Evolutionary conservation across 2,797 vertebrate species (phyloP).

Genomic region (Rhinichthys osculus): DNA sequence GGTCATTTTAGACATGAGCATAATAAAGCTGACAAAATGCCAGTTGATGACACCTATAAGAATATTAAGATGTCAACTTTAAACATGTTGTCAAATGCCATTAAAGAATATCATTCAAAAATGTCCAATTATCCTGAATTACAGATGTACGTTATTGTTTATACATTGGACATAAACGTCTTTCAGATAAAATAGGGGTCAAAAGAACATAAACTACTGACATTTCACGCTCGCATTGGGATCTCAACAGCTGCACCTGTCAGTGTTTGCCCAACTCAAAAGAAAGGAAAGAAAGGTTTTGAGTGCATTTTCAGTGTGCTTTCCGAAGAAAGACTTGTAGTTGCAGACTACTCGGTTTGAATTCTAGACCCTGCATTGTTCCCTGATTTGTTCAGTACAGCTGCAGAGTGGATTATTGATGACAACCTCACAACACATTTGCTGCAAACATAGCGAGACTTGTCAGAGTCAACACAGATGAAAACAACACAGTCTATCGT

Average conservation of each 20-base stretch:
- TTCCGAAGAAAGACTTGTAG: background rate
- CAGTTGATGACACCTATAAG: background rate
- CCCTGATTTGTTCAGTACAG: background rate
- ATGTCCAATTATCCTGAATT: background rate
- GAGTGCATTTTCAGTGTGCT: background rate
- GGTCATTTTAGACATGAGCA: background rate
- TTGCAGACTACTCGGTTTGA: background rate
- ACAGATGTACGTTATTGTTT: background rate
- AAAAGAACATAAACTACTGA: background rate
- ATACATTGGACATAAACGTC: background rate
- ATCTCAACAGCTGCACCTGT: background rate
- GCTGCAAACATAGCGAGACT: background rate
- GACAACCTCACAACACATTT: slow-evolving; percentile 24
- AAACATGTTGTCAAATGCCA: background rate
- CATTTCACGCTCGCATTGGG: background rate
- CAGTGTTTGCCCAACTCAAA: background rate
- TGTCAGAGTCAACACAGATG: slow-evolving; percentile 21
- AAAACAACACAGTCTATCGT: slow-evolving; percentile 27
- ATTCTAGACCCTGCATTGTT: slow-evolving; percentile 4
- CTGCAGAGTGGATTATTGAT: slow-evolving; percentile 28
- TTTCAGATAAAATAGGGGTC: background rate
- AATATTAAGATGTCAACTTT: background rate
- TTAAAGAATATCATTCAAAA: background rate
- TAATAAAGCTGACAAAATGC: background rate
- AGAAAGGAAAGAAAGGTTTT: background rate